Evolutionary conservation across 2,888 invertebrate species (phyloP), one percentile per base, ranked within the genome.

Genomic region (Acronicta psi): DNA sequence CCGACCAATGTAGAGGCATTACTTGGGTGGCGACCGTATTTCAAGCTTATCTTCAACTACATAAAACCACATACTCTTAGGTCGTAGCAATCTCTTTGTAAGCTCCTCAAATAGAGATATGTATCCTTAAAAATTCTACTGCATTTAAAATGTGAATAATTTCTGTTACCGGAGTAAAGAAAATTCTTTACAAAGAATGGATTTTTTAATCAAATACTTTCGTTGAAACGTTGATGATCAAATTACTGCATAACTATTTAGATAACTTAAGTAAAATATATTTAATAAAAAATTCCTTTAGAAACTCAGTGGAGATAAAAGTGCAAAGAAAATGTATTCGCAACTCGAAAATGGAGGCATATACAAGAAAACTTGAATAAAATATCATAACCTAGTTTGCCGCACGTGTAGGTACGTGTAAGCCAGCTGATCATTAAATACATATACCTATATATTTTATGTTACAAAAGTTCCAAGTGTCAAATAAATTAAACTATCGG

Each of bases 401-500:
- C 49, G 6, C 25, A 49, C 36, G 40, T 25, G 44, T 49, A 54
- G 20, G 44, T 49, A 54, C 31, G 45, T 68, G 17, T 23, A 40
- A 50, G 17, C 9, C 23, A 45, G 29, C 44, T 34, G 11, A 54
- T 41, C 11, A 46, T 61, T 44, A 34, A 60, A 65, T 41, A 29
- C 14, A 11, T 23, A 29, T 31, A 31, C 4, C 1, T 29, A 29
- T 29, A 5, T n/a, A 14, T 41, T 43, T 43, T 69, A 42, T 49
- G 37, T 49, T 43, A 52, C 44, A 40, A 44, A 62, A 55, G 34
- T 62, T 56, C 31, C 16, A 20, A 54, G 41, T 57, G 54, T 46
- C 66, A 77, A 80, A 81, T 81, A 81, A 80, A 77, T 77, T 79
- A 81, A 80, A 73, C 71, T 77, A 75, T 79, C 63, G 74, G 57